Conservation (phyloP, 2,888 invertebrate species). For the Linnaemya vulpina region DNA sequence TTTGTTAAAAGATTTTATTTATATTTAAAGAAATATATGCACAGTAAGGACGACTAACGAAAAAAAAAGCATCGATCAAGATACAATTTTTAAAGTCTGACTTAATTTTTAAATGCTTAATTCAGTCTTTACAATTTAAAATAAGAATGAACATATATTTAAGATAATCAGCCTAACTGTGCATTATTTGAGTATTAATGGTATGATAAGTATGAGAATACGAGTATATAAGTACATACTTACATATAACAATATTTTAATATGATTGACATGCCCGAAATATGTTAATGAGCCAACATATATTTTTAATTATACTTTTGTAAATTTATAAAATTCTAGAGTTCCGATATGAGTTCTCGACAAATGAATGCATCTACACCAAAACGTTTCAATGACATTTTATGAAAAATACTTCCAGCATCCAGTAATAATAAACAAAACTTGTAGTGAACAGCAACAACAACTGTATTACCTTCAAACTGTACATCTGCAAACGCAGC, state of each 20-base stretch:
- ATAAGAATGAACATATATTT: not conserved
- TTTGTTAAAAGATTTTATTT: not conserved
- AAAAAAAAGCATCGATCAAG: not conserved
- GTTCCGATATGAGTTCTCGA: conserved; percentile 82
- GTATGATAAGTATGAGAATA: too few relatives aligned
- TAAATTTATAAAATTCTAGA: conserved; percentile 77
- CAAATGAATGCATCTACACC: conserved; percentile 81
- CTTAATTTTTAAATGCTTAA: too few relatives aligned
- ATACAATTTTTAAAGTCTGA: too few relatives aligned
- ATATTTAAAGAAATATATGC: not conserved
- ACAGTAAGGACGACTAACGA: not conserved
- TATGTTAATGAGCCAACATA: not conserved
- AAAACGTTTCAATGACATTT: conserved; percentile 77
- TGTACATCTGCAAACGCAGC: conserved; percentile 20
- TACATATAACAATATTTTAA: not conserved
- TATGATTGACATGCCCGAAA: not conserved
- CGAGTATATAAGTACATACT: too few relatives aligned
- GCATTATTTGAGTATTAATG: not conserved
- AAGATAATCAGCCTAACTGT: not conserved
- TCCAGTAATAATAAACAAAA: conserved; percentile 41
- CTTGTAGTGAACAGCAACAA: conserved; percentile 21
- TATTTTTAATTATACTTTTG: conserved; percentile 19
- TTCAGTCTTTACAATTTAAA: too few relatives aligned
- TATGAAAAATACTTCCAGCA: conserved; percentile 67
- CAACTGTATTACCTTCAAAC: not conserved